These are phyloP conservation scores for Hoplias malabaricus DNA, from an alignment of 2,113 vertebrate species.

Conservation along the genomic window DNA sequence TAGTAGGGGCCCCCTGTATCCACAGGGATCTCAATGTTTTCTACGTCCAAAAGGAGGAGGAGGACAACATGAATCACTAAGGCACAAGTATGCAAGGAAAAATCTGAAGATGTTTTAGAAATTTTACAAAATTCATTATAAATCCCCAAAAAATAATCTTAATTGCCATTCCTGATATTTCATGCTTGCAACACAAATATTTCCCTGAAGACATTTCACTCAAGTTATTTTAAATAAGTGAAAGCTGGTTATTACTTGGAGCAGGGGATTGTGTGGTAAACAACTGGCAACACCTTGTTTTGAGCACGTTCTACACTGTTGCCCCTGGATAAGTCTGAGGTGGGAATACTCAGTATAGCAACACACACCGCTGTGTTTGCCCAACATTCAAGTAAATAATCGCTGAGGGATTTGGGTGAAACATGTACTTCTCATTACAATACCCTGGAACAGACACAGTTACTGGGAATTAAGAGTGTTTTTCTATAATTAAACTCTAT, in stretches of 20 bases:
- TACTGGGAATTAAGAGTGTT: neutral
- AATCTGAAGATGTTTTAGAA: no score
- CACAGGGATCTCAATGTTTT: no score
- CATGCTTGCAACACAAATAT: no score
- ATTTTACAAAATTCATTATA: no score
- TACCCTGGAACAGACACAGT: neutral
- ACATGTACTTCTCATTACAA: neutral
- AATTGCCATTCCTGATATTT: no score
- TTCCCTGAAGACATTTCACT: no score
- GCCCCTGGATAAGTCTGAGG: neutral
- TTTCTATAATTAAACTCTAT: slow-evolving; percentile 5
- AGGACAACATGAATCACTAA: no score
- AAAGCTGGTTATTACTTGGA: neutral
- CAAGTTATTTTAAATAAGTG: no score
- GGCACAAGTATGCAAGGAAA: no score
- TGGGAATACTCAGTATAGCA: slow-evolving; percentile 45
- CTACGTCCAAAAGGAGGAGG: no score
- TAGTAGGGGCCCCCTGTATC: no score
- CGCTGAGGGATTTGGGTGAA: slow-evolving; percentile 65
- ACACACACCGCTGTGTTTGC: slow-evolving; percentile 67
- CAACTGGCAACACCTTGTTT: neutral
- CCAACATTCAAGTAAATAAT: slow-evolving; percentile 74
- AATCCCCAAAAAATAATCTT: no score
- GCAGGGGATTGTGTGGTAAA: neutral
- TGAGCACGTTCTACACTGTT: neutral